phyloP scores from a whole-genome alignment of 2,797 vertebrate species.

The Naso thynnoides region DNA sequence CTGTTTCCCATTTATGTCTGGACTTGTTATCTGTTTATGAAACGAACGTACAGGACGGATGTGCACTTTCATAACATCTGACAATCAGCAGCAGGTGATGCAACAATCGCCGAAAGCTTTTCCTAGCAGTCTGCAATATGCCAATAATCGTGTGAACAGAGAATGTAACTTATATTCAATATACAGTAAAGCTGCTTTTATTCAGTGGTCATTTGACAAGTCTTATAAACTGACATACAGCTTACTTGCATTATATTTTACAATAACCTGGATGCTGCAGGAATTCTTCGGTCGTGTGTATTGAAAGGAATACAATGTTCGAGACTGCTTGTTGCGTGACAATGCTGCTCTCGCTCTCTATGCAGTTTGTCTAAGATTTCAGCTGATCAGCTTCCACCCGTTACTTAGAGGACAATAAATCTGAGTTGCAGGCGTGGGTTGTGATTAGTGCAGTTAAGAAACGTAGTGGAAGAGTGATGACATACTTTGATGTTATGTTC shows the following conservation, averaged over 20 bases:
- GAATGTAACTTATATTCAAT: neutral
- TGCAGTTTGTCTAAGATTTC: conserved; percentile 49
- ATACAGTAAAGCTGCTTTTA: neutral
- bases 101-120: neutral
- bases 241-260: neutral
- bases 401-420: conserved; percentile 31
- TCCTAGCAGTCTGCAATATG: too few species aligned
- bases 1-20: neutral
- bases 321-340: conserved; percentile 31
- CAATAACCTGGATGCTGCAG: neutral
- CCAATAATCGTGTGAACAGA: neutral
- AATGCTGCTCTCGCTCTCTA: neutral
- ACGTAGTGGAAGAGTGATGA: conserved; percentile 9
- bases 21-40: neutral
- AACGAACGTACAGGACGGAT: fast-evolving
- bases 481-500: neutral
- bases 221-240: neutral
- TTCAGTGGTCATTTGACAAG: neutral
- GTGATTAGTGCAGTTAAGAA: conserved; percentile 29
- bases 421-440: conserved; percentile 26
- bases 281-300: neutral
- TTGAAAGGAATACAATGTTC: neutral
- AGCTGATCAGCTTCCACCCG: conserved; percentile 5
- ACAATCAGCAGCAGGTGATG: neutral
- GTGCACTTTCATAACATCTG: neutral